Percentiles rank a stretch among this genome's conserved stretches.
phyloP scores from a whole-genome alignment of 2,113 vertebrate species.

The Orcinus orca region DNA sequence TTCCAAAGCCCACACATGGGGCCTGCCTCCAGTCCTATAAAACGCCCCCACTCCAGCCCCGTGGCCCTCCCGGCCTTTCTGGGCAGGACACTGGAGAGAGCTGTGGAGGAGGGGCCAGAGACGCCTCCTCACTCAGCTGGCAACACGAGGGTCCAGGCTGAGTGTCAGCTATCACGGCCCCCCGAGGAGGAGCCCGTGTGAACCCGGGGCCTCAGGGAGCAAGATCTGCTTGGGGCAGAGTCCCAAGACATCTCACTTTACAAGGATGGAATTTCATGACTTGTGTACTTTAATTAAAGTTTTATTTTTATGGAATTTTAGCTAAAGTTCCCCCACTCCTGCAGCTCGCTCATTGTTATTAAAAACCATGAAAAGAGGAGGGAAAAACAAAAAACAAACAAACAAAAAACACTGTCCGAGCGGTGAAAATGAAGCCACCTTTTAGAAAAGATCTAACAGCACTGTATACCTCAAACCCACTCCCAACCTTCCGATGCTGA shows the following conservation, averaged over 20 bases:
- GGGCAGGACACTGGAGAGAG: background rate
- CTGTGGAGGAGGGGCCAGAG: background rate
- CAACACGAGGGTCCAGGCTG: fast-evolving
- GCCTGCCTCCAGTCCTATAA: background rate
- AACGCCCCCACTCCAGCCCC: background rate
- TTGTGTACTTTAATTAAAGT: conserved; percentile 65
- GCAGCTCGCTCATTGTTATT: conserved; percentile 52
- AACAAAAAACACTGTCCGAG: background rate
- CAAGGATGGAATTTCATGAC: conserved; percentile 65
- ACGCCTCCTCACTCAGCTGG: background rate
- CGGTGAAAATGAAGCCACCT: background rate
- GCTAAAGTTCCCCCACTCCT: conserved; percentile 1
- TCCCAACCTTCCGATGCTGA: conserved; percentile 4
- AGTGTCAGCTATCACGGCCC: background rate
- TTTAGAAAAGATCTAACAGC: conserved; percentile 19
- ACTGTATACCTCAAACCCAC: background rate
- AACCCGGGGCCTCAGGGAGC: background rate
- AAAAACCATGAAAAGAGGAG: conserved; percentile 6
- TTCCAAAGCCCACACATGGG: background rate
- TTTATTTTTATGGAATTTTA: conserved; percentile 64
- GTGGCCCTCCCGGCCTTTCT: background rate
- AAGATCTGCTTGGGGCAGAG: background rate
- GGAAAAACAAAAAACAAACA: background rate
- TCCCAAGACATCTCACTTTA: conserved; percentile 54
- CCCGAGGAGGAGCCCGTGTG: background rate